Evolutionary conservation across 2,797 vertebrate species (phyloP).

Genomic region (Peromyscus aztecus): DNA sequence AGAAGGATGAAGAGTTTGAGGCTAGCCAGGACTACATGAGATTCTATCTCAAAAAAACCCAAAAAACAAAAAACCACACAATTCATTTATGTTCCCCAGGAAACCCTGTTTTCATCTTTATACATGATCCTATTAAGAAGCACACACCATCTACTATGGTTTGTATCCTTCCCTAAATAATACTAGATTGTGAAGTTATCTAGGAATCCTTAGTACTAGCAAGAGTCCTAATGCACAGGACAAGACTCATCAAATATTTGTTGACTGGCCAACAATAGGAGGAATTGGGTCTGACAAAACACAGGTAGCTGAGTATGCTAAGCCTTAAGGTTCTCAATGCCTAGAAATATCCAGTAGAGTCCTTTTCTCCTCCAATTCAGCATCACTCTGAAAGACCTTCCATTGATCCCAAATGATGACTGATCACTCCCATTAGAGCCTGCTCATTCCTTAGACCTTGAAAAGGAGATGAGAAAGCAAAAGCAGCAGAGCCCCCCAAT

Average conservation of each 20-base stretch:
- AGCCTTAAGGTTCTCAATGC: neutral
- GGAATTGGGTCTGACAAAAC: slow-evolving; percentile 37
- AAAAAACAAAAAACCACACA: neutral
- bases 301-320: neutral
- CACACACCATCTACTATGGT: slow-evolving; percentile 27
- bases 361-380: neutral
- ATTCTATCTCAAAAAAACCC: neutral
- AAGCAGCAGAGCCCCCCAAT: slow-evolving; percentile 25
- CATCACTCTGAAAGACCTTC: slow-evolving; percentile 22
- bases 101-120: neutral
- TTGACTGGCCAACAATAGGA: neutral
- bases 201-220: slow-evolving; percentile 48
- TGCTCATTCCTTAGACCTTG: slow-evolving; percentile 58
- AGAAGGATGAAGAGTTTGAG: neutral
- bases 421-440: slow-evolving; percentile 72
- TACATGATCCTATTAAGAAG: neutral
- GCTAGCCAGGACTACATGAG: neutral
- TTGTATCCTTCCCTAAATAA: slow-evolving; percentile 46
- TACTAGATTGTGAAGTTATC: neutral
- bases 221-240: neutral
- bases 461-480: slow-evolving; percentile 66
- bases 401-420: slow-evolving; percentile 71
- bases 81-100: slow-evolving; percentile 8
- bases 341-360: slow-evolving; percentile 25
- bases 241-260: slow-evolving; percentile 45